These are phyloP conservation scores for Limnephilus lunatus DNA, from an alignment of 2,888 invertebrate genomes.

Conservation along the genomic window DNA sequence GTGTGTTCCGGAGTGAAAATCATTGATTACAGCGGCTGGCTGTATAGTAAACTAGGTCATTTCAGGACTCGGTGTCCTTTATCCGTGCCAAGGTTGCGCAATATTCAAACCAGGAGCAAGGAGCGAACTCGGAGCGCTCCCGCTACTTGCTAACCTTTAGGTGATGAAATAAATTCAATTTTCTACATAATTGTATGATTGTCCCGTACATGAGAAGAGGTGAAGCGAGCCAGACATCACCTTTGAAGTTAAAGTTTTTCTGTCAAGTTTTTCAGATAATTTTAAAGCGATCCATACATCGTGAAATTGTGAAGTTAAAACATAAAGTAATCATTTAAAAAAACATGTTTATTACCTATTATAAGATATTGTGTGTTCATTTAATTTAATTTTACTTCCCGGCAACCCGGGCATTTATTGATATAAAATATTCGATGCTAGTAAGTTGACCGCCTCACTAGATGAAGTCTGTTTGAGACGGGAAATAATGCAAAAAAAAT, in stretches of 20 bases:
- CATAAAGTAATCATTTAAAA: too few relatives aligned
- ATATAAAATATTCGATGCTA: too few relatives aligned
- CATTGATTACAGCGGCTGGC: constrained; percentile 12
- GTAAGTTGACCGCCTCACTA: too few relatives aligned
- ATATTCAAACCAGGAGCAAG: background rate
- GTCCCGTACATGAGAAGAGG: background rate
- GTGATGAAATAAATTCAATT: background rate
- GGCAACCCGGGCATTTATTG: too few relatives aligned
- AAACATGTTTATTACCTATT: too few relatives aligned
- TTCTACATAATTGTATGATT: background rate
- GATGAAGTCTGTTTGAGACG: too few relatives aligned
- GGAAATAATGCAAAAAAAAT: too few relatives aligned
- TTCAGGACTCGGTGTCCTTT: constrained; percentile 16
- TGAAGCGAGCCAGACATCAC: background rate
- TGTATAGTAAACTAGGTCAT: constrained; percentile 30
- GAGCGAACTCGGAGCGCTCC: background rate
- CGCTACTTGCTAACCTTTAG: background rate
- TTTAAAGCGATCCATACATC: background rate
- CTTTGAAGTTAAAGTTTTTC: background rate
- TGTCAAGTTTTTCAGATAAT: background rate
- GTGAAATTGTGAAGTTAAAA: too few relatives aligned
- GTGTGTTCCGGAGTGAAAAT: background rate
- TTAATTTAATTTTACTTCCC: too few relatives aligned
- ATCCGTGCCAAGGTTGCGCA: constrained; percentile 26
- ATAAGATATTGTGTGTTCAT: too few relatives aligned